Conservation (phyloP, 2,797 vertebrate genomes). For the Hozukius guyotensis region DNA sequence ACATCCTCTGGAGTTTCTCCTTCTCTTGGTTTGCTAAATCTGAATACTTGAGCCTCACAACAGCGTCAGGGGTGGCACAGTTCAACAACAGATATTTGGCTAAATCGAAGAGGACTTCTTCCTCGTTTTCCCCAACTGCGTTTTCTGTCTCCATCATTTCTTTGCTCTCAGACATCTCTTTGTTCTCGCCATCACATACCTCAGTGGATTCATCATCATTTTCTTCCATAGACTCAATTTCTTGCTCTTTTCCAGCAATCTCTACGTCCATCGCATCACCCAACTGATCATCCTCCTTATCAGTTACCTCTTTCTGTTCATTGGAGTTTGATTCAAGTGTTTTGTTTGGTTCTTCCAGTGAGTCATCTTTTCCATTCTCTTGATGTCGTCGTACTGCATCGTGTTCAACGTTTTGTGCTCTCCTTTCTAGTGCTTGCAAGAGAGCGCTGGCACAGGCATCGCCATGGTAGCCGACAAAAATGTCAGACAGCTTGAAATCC, state of each 20-base stretch:
- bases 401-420: neutral
- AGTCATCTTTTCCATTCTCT: neutral
- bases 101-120: constrained; percentile 56
- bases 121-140: constrained; percentile 24
- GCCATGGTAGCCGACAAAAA: constrained; percentile 83
- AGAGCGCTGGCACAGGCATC: constrained; percentile 81
- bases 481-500: constrained; percentile 71
- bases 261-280: constrained; percentile 26
- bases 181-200: constrained; percentile 9
- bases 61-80: constrained; percentile 83
- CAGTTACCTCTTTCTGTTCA: neutral
- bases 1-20: constrained; percentile 71
- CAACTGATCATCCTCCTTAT: neutral
- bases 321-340: neutral
- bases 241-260: constrained; percentile 9
- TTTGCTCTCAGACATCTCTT: constrained; percentile 9
- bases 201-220: constrained; percentile 28
- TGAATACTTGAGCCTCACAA: constrained; percentile 81
- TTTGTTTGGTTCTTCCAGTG: constrained; percentile 13
- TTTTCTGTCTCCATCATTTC: constrained; percentile 44
- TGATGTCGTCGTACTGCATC: neutral
- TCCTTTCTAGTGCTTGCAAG: constrained; percentile 73
- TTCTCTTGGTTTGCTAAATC: constrained; percentile 71
- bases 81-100: constrained; percentile 80
- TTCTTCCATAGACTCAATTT: constrained; percentile 3